Evolutionary conservation across 2,797 vertebrate species (phyloP), one percentile per base, ranked within the genome.

Genomic region (Propithecus deckenii): DNA sequence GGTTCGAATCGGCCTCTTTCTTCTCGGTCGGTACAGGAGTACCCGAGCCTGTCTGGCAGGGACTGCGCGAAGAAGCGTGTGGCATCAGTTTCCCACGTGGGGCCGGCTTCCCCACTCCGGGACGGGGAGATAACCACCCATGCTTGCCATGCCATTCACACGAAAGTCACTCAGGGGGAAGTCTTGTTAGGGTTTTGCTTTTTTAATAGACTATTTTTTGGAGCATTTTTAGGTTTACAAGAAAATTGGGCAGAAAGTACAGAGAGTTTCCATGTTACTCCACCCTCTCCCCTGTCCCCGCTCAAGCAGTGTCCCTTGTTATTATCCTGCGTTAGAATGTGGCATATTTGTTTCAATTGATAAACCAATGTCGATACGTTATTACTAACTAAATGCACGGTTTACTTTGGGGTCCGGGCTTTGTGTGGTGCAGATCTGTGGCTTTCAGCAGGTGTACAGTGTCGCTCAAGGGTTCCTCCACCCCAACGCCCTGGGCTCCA

Each of bases 31-130:
- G 3, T 4, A 2, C 71, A 13, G 25, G 20, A 4, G 2, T 2
- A 1, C 25, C 17, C 6, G 12, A 5, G 1, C 8, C 67, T 50
- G 35, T 41, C 52, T 4, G 7, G 92, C 14, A 18, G 80, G 23
- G 22, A 22, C 14, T 11, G 14, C 38, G 0, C 0, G 35, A 35
- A 35, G 1, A 7, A 9, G 23, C 8, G 0, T 2, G 17, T 1
- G 55, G 41, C 69, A 1, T 46, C n/a, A 0, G 11, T 7, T 15
- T 48, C 46, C 94, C 0, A 0, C 2, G 23, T 0, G 11, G 35
- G 0, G 2, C 43, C 0, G 32, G 55, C 41, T 35, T 46, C 50
- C 41, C 41, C 41, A 43, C 41, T 43, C 41, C 41, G 41, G 41
- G 41, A 43, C 41, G 41, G 41, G 41, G 41, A 43, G 41, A 43